These are phyloP conservation scores for Plecotus auritus DNA, from an alignment of 2,113 vertebrate species.

Conservation along the genomic window DNA sequence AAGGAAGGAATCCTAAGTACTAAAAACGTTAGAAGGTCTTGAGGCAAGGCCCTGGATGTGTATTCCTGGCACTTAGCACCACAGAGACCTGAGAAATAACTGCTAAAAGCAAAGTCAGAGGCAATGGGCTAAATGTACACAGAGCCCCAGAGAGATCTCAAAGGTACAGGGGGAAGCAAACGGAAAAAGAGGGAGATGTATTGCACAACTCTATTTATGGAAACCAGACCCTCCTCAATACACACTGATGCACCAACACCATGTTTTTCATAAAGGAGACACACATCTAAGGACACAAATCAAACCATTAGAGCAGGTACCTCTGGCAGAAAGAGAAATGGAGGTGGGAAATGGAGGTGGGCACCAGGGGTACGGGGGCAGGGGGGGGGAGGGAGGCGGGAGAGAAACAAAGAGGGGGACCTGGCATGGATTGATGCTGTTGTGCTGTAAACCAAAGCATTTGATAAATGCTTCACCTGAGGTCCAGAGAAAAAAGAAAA, in stretches of 20 bases:
- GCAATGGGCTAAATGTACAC: slow-evolving; percentile 13
- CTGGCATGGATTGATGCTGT: neutral
- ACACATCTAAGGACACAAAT: neutral
- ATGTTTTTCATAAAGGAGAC: neutral
- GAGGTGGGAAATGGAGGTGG: neutral
- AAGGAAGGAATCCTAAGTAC: neutral
- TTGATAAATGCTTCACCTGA: neutral
- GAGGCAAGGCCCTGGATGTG: neutral
- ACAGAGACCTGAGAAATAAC: neutral
- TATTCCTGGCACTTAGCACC: neutral
- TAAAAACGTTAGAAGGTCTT: neutral
- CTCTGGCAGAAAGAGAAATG: neutral
- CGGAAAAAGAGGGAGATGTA: neutral
- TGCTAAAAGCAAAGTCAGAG: neutral
- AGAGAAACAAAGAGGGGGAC: neutral
- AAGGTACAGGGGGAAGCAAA: neutral
- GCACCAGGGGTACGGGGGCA: neutral
- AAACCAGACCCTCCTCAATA: neutral
- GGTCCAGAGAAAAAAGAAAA: neutral
- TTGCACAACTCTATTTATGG: neutral
- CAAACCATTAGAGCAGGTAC: neutral
- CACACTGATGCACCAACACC: neutral
- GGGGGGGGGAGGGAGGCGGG: no score
- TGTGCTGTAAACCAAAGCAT: neutral
- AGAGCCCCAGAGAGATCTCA: neutral